Conservation (phyloP, 2,888 invertebrate species). For the Scaptomyza reducta region DNA sequence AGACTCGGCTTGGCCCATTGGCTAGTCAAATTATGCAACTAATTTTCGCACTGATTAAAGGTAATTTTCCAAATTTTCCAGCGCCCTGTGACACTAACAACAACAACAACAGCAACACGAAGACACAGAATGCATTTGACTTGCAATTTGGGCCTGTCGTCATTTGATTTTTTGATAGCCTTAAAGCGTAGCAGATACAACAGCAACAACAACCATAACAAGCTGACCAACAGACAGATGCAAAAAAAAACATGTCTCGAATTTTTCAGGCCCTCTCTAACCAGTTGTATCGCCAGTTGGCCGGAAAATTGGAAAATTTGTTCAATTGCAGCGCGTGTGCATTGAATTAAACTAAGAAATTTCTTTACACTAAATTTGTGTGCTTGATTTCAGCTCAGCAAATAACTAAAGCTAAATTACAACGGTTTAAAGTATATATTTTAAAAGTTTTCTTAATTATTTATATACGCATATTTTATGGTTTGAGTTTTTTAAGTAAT, state of each 20-base stretch:
- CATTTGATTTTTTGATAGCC: conserved; percentile 71
- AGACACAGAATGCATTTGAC: conserved; percentile 32
- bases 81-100: conserved; percentile 64
- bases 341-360: conserved; percentile 69
- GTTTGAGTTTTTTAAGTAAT: not conserved
- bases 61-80: conserved; percentile 72
- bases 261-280: conserved; percentile 8
- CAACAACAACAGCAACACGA: conserved; percentile 23
- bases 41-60: conserved; percentile 77
- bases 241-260: conserved; percentile 28
- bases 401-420: not conserved
- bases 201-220: conserved; percentile 12
- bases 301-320: conserved; percentile 55
- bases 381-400: not conserved
- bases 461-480: too few relatives aligned
- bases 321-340: conserved; percentile 67
- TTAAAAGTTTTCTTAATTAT: too few relatives aligned
- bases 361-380: conserved; percentile 32
- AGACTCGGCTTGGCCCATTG: conserved; percentile 34
- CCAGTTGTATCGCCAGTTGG: conserved; percentile 48
- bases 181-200: conserved; percentile 29
- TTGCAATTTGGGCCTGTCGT: conserved; percentile 65
- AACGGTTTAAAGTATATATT: too few relatives aligned
- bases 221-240: conserved; percentile 14
- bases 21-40: conserved; percentile 65